Conservation (phyloP, 2,888 invertebrate species). For the Taenaris catops region DNA sequence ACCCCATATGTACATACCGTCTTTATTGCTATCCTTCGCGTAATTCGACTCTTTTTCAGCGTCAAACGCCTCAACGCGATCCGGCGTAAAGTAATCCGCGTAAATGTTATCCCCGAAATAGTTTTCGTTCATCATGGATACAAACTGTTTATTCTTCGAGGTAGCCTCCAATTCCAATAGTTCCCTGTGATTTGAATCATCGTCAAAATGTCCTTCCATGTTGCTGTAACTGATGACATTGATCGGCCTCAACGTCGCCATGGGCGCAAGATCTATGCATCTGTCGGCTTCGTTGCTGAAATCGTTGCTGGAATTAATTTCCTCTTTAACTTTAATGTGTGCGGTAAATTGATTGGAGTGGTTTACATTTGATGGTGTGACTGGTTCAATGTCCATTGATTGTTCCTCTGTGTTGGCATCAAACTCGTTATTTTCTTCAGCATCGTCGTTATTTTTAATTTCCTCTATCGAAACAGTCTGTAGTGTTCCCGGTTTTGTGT, state of each 20-base stretch:
- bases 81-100: constrained; percentile 67
- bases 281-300: constrained; percentile 47
- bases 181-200: constrained; percentile 60
- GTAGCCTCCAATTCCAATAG: constrained; percentile 58
- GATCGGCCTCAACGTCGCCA: constrained; percentile 60
- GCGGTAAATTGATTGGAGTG: constrained; percentile 34
- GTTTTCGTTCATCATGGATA: constrained; percentile 69
- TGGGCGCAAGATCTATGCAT: constrained; percentile 36
- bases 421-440: constrained; percentile 42
- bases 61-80: constrained; percentile 59
- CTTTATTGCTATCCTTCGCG: constrained; percentile 46
- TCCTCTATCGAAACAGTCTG: constrained; percentile 51
- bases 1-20: constrained; percentile 59
- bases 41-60: constrained; percentile 45
- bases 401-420: constrained; percentile 61
- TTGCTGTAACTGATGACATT: constrained; percentile 63
- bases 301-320: constrained; percentile 57
- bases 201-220: constrained; percentile 55
- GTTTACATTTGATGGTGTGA: constrained; percentile 37
- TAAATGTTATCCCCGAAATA: constrained; percentile 73
- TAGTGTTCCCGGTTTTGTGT: constrained; percentile 35
- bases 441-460: constrained; percentile 36
- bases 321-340: constrained; percentile 52
- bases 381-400: constrained; percentile 61
- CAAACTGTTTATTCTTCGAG: constrained; percentile 67